Conservation (phyloP, 1,140 invertebrate species). For the Heliconius congener region DNA sequence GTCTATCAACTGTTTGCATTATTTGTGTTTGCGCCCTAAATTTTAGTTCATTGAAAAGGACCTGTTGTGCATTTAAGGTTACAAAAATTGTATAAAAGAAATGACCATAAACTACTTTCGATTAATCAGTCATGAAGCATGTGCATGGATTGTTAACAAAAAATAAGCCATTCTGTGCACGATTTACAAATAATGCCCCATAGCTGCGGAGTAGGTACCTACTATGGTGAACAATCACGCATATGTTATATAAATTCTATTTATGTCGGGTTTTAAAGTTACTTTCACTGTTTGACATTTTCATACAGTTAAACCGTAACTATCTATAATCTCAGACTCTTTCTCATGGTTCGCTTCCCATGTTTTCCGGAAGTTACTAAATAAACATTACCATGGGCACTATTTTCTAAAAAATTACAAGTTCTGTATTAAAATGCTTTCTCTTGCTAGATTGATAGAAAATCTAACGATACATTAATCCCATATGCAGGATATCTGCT, state of each 20-base stretch:
- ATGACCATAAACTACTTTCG: background rate
- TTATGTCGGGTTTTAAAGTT: slow-evolving; percentile 30
- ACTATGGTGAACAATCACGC: slow-evolving; percentile 41
- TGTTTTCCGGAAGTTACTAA: slow-evolving; percentile 18
- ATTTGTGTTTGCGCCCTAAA: no score
- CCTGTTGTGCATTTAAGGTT: no score
- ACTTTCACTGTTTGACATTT: slow-evolving; percentile 43
- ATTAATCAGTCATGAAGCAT: slow-evolving; percentile 21
- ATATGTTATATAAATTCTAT: slow-evolving; percentile 33
- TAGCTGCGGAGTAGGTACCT: background rate
- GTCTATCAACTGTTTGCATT: no score
- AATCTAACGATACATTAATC: background rate
- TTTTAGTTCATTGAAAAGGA: no score
- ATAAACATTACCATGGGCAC: background rate
- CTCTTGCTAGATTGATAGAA: background rate
- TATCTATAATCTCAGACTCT: slow-evolving; percentile 8
- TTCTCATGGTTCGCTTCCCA: slow-evolving; percentile 27
- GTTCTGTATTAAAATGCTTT: background rate
- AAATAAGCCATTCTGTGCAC: slow-evolving; percentile 18
- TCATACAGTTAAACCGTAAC: slow-evolving; percentile 4
- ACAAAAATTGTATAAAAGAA: background rate
- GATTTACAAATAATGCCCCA: slow-evolving; percentile 37
- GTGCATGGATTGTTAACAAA: slow-evolving; percentile 23
- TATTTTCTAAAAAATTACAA: background rate
- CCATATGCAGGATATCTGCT: no score